phyloP scores from a whole-genome alignment of 2,888 invertebrate species.

The Prionchulus punctatus region DNA sequence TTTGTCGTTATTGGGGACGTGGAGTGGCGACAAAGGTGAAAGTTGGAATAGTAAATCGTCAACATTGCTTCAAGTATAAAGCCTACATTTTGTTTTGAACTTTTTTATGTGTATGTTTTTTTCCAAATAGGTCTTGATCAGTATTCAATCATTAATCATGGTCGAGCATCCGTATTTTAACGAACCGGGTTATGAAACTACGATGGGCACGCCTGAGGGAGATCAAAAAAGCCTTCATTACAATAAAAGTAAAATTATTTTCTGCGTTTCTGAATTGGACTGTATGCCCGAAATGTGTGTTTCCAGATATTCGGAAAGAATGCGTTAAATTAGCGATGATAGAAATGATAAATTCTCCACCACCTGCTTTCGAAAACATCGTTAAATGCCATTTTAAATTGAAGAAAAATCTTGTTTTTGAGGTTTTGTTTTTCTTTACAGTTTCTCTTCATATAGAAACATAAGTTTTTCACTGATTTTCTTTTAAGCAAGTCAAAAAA shows the following conservation, averaged over 20 bases:
- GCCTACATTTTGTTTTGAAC: not conserved
- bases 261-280: not conserved
- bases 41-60: conserved; percentile 20
- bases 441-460: no score
- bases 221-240: conserved; percentile 24
- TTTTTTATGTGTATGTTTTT: not conserved
- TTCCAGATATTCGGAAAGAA: not conserved
- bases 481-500: no score
- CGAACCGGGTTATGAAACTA: conserved; percentile 80
- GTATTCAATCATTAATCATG: conserved; percentile 75
- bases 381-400: conserved; percentile 26
- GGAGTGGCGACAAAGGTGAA: conserved; percentile 21
- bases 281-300: not conserved
- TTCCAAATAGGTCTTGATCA: conserved; percentile 57
- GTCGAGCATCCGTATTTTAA: conserved; percentile 87
- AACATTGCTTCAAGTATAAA: conserved; percentile 18
- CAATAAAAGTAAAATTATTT: conserved; percentile 19
- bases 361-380: conserved; percentile 26
- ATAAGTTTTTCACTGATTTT: no score
- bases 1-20: conserved; percentile 20
- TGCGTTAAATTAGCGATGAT: conserved; percentile 29
- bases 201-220: conserved; percentile 57
- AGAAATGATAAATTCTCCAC: conserved; percentile 24
- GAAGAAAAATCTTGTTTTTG: no score
- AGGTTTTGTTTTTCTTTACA: no score